Evolutionary conservation across 2,888 invertebrate genomes (phyloP), one percentile per base, ranked within the genome.

Genomic region (Vandiemenella viatica): DNA sequence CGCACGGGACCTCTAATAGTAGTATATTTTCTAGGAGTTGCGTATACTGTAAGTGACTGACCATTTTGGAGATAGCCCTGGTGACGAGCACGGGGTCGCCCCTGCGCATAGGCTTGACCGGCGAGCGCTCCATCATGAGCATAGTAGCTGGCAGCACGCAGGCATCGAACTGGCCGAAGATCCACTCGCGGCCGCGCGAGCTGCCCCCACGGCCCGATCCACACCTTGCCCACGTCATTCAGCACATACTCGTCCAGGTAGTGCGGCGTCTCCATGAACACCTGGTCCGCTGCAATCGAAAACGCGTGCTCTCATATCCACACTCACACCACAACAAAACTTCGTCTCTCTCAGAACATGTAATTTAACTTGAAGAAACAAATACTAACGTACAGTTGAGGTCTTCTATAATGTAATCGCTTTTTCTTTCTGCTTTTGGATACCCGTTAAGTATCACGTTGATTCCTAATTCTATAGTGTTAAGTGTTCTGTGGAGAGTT

Each of bases 221-320:
- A 90, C 37, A 90, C 80, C 63, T 88, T 84, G 42, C 89, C 89
- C n/a, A 81, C 77, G 61, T 89, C 88, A 53, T 79, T 83, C 52
- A 83, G 61, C 8, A 89, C 73, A 61, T 86, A 88, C 60, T 89
- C 89, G 49, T 84, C 79, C 1, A 86, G 70, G 1, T 77, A 67
- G 3, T 69, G 67, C 50, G 75, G 72, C 46, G 84, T 79, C 44
- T 79, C 78, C 80, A 89, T 76, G 63, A 73, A 84, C 8, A 84
- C 84, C 53, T 76, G 69, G 62, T 89, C 89, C 61, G 80, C 87
- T 86, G 60, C 3, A 37, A 40, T 55, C 55, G 16, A 4, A 32
- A 32, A 32, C 10, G 3, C 32, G 5, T 32, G 32, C 10, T 10
- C n/a, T 3, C 2, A 13, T 32, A 13, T 32, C 32, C n/a, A n/a